Conservation (phyloP, 2,113 vertebrate species). For the Seriola rivoliana region DNA sequence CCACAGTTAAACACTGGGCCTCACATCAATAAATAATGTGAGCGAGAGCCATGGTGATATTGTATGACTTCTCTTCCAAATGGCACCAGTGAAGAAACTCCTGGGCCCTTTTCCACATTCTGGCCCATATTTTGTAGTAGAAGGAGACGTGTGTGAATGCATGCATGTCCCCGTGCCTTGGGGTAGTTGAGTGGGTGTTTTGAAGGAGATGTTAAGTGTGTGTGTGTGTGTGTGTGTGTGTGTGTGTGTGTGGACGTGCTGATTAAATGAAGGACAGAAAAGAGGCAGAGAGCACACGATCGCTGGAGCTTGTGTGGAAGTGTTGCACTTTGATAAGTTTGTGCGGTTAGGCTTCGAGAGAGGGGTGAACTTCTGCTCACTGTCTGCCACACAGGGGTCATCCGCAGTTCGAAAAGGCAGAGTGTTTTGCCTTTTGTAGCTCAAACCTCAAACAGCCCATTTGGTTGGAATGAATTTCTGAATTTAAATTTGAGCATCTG, state of each 20-base stretch:
- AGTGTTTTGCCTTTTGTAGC: conserved; percentile 26
- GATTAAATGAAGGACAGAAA: conserved; percentile 16
- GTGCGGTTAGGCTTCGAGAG: conserved; percentile 48
- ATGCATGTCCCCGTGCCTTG: conserved; percentile 7
- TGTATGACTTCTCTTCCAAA: conserved; percentile 19
- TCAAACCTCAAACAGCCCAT: conserved; percentile 27
- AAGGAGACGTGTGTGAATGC: neutral
- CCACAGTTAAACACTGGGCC: conserved; percentile 28
- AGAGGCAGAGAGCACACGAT: conserved; percentile 32
- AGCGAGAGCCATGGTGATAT: conserved; percentile 39
- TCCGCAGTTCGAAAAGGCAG: conserved; percentile 49
- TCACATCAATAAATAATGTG: conserved; percentile 51
- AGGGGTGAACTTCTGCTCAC: conserved; percentile 18
- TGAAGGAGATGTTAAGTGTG: conserved; percentile 37
- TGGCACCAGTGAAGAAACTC: conserved; percentile 32
- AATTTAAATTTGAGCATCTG: conserved; percentile 53
- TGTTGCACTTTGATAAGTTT: conserved; percentile 19
- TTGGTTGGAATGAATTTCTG: conserved; percentile 23
- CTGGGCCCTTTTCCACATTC: conserved; percentile 22
- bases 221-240: neutral
- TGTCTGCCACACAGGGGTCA: conserved; percentile 55
- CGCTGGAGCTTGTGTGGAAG: conserved; percentile 19
- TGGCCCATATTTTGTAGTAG: conserved; percentile 25
- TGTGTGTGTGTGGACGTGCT: conserved; percentile 23
- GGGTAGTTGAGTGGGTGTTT: conserved; percentile 23